Evolutionary conservation across 2,797 vertebrate genomes (phyloP).

Genomic region (Chaetophractus vellerosus): DNA sequence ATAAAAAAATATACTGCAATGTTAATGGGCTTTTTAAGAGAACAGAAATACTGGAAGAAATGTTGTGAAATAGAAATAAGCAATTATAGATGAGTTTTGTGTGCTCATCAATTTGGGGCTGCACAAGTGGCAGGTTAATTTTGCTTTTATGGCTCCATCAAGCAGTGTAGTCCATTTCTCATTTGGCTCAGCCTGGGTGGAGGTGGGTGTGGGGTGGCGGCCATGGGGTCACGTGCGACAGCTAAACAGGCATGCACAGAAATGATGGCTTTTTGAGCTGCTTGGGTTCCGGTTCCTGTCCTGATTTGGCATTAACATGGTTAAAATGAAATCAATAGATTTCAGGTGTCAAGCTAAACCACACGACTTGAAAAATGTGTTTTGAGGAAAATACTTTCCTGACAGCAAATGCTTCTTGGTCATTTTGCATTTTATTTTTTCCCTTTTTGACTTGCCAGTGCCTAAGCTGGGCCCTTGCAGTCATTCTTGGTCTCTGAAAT

Average conservation of each 20-base stretch:
- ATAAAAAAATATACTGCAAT: slow-evolving; percentile 52
- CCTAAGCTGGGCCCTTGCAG: background rate
- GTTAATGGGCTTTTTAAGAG: slow-evolving; percentile 59
- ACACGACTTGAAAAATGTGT: slow-evolving; percentile 56
- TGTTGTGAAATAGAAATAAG: slow-evolving; percentile 66
- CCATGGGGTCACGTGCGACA: fast-evolving
- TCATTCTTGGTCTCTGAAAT: background rate
- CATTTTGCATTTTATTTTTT: slow-evolving; percentile 11
- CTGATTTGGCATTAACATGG: background rate
- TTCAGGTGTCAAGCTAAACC: slow-evolving; percentile 2
- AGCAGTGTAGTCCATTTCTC: background rate
- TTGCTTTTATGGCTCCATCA: background rate
- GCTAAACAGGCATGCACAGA: background rate
- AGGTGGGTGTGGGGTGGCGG: background rate
- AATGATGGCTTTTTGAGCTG: background rate
- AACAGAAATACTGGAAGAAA: slow-evolving; percentile 59
- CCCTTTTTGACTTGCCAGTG: background rate
- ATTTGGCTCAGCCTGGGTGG: background rate
- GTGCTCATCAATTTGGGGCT: slow-evolving; percentile 26
- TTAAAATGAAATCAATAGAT: slow-evolving; percentile 25
- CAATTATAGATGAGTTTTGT: slow-evolving; percentile 60
- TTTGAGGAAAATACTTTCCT: slow-evolving; percentile 53
- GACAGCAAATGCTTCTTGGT: background rate
- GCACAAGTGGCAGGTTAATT: slow-evolving; percentile 60
- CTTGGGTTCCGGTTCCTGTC: background rate